Base-by-base conservation (phyloP, 1,140 invertebrate genomes). In the Battus philenor region DNA sequence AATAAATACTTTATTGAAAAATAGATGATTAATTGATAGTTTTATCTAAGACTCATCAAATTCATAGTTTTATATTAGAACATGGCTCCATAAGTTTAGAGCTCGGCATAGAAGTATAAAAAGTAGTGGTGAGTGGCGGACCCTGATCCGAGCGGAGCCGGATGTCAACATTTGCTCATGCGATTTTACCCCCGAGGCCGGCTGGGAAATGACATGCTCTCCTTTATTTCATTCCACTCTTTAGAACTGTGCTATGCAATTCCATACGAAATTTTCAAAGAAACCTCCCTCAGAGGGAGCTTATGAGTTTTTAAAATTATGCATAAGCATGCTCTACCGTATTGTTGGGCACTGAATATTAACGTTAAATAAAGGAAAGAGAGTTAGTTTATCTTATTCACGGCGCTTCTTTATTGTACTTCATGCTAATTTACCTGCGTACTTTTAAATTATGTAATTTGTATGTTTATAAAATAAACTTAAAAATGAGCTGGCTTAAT, bases 141-240 rank as follows among this genome's bases (percentile, higher is more conserved):
- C 11, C 8, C 22, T 59, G 50, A 66, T 62, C 57, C 47, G 59
- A 59, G 33, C 36, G 39, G 49, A 68, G 68, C 51, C 66, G 62
- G 63, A 65, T 66, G 75, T 70, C 68, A 76, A 75, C 70, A 75
- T 76, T 79, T 74, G 64, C 70, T 62, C 51, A 59, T 53, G 63
- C 54, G 65, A 79, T 68, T 70, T 64, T 43, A 43, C 57, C 61
- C 58, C 36, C 59, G 49, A 54, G 70, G 62, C 51, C 48, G 53
- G 59, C 53, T 47, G 61, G 61, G 48, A 74, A 76, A 76, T 73
- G 71, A 78, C 71, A 68, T 73, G 69, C 69, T 47, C 67, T 52
- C 43, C 47, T 66, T 63, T 62, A 68, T 56, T 66, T 69, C 50
- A 48, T 52, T 36, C 54, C 34, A 56, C 53, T 61, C 50, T 58